phyloP scores from a whole-genome alignment of 1,140 invertebrate genomes.

The Ericerus pela region DNA sequence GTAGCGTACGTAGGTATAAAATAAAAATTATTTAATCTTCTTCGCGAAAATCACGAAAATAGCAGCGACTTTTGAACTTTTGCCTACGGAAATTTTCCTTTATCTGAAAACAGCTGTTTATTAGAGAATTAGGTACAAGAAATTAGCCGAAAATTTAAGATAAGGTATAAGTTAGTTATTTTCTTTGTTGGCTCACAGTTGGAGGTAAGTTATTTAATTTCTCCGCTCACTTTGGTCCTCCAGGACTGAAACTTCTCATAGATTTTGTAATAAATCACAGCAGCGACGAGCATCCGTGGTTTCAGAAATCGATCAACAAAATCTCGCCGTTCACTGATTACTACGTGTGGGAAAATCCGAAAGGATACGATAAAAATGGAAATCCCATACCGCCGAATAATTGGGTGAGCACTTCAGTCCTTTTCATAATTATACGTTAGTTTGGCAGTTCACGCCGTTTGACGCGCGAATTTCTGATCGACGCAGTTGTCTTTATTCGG shows the following conservation, averaged over 20 bases:
- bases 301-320: slow-evolving; percentile 42
- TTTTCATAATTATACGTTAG: neutral
- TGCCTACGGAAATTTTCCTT: neutral
- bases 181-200: neutral
- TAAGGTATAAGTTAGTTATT: neutral
- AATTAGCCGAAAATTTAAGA: neutral
- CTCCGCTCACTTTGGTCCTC: slow-evolving; percentile 20
- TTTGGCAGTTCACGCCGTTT: neutral
- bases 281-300: slow-evolving; percentile 62
- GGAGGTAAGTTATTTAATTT: neutral
- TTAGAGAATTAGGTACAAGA: neutral
- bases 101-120: neutral
- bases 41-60: neutral
- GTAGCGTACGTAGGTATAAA: neutral
- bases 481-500: slow-evolving; percentile 43
- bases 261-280: slow-evolving; percentile 78
- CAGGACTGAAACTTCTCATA: slow-evolving; percentile 56
- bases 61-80: neutral
- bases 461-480: neutral
- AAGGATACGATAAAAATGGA: slow-evolving; percentile 32
- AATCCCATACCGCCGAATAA: slow-evolving; percentile 35
- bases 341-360: slow-evolving; percentile 52
- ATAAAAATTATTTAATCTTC: no score
- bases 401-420: slow-evolving; percentile 32
- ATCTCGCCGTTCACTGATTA: slow-evolving; percentile 48